A percentile compares a stretch with the other conserved stretches of the same genome.
phyloP scores from a whole-genome alignment of 53 echinoderm and acorn worm species.

The Paelopatides confundens region DNA sequence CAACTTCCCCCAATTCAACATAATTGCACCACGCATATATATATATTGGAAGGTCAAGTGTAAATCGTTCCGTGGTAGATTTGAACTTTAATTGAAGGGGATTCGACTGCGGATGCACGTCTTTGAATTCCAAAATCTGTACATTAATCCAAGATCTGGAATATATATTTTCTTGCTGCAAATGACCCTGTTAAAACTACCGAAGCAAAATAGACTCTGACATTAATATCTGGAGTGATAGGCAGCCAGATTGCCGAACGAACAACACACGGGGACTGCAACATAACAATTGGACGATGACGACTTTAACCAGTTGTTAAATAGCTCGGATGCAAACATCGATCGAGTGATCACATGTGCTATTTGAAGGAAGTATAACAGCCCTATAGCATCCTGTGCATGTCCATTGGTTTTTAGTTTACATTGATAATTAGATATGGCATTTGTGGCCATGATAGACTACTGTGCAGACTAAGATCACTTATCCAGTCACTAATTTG shows the following conservation, averaged over 20 bases:
- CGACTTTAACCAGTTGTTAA: not conserved
- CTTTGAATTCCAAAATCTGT: not conserved
- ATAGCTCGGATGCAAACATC: not conserved
- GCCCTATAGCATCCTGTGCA: conserved; percentile 3
- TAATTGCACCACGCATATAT: too few relatives aligned
- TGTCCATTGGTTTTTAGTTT: not conserved
- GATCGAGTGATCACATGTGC: not conserved
- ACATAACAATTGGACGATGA: too few relatives aligned
- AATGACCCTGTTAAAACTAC: not conserved
- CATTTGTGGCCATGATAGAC: not conserved
- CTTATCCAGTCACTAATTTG: too few relatives aligned
- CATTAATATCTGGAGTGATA: not conserved
- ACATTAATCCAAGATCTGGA: not conserved
- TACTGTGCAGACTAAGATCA: not conserved
- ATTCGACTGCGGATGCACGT: not conserved
- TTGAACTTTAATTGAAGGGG: not conserved
- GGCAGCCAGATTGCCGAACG: too few relatives aligned
- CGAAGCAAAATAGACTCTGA: not conserved
- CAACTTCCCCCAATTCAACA: too few relatives aligned
- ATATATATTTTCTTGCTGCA: not conserved
- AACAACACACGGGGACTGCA: too few relatives aligned
- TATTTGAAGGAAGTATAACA: conserved; percentile 8
- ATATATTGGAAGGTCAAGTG: not conserved
- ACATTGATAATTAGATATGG: not conserved
- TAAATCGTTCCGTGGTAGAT: not conserved